Conservation (phyloP, 2,888 invertebrate species). For the Drosophila nr. fundita region DNA sequence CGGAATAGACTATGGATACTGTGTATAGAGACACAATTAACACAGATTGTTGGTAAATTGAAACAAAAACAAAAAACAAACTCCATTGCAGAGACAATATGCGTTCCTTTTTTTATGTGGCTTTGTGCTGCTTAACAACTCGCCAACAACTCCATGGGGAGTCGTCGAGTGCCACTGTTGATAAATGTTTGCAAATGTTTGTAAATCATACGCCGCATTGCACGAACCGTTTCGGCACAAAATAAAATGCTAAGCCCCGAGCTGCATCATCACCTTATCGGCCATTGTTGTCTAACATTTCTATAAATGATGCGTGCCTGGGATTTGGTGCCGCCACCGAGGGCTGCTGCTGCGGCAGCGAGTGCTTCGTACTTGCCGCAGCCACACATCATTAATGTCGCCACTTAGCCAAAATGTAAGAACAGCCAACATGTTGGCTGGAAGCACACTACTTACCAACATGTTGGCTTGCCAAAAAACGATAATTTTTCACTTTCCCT, state of each 20-base stretch:
- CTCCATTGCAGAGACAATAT: not conserved
- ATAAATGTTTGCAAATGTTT: conserved; percentile 58
- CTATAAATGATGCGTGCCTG: conserved; percentile 38
- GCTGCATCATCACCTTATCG: conserved; percentile 17
- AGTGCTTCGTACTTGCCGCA: conserved; percentile 3
- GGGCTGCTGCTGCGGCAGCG: conserved; percentile 5
- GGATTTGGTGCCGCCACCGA: conserved; percentile 16
- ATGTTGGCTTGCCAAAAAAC: conserved; percentile 49
- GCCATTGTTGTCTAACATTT: conserved; percentile 55
- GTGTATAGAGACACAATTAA: not conserved
- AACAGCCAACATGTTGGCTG: conserved; percentile 62
- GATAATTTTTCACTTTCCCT: not conserved
- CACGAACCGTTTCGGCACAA: conserved; percentile 24
- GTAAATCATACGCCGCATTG: conserved; percentile 74
- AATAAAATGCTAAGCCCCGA: conserved; percentile 7
- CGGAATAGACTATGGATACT: not conserved
- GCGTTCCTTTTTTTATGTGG: conserved; percentile 1
- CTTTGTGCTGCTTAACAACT: not conserved
- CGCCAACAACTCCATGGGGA: conserved; percentile 7
- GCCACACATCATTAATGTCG: conserved; percentile 31
- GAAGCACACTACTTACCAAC: conserved; percentile 36
- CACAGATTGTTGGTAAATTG: not conserved
- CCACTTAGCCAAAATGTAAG: conserved; percentile 13
- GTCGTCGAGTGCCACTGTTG: conserved; percentile 24
- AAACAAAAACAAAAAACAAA: too few relatives aligned